Evolutionary conservation across 2,797 vertebrate species (phyloP).

Genomic region (Sibirionetta formosa): DNA sequence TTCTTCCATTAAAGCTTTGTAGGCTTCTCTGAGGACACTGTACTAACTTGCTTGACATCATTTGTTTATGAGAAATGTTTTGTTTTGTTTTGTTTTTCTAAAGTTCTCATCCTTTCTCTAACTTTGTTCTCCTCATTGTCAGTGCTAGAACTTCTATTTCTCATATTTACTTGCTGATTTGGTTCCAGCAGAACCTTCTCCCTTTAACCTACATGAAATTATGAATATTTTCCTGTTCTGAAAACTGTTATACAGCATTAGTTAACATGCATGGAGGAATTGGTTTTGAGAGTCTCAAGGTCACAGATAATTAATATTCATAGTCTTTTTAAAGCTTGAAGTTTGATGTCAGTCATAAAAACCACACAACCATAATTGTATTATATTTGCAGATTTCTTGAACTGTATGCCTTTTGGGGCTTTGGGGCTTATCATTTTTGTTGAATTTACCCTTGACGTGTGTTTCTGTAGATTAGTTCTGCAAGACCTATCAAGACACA

Average conservation of each 20-base stretch:
- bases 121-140: not conserved
- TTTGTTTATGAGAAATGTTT: not conserved
- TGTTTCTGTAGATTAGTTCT: not conserved
- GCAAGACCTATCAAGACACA: not conserved
- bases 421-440: not conserved
- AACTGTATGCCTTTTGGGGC: not conserved
- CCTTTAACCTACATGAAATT: not conserved
- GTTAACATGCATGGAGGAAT: not conserved
- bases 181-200: not conserved
- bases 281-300: not conserved
- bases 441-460: not conserved
- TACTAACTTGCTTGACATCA: not conserved
- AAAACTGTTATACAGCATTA: not conserved
- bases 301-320: slow-evolving; percentile 7
- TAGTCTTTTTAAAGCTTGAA: not conserved
- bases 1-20: not conserved
- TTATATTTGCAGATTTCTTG: slow-evolving; percentile 26
- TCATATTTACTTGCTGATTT: not conserved
- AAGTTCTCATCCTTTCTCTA: not conserved
- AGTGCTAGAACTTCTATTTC: not conserved
- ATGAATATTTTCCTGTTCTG: not conserved
- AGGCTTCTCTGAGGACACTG: not conserved
- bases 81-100: not conserved
- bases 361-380: not conserved
- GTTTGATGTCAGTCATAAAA: not conserved